These are phyloP conservation scores for Drosophila greeni DNA, from an alignment of 2,888 invertebrate species.

Conservation along the genomic window DNA sequence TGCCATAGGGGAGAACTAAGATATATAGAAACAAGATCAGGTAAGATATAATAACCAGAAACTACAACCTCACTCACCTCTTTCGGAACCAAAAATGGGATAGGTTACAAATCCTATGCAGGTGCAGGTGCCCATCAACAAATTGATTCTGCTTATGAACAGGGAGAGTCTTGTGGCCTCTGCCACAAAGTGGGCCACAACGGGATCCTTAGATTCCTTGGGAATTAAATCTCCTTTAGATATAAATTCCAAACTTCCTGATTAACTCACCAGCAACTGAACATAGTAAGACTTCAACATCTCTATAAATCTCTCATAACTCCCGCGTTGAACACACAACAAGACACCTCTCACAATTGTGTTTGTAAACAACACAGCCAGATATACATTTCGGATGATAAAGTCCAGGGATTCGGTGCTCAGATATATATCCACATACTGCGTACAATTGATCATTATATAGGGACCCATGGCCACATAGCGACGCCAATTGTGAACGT, in stretches of 20 bases:
- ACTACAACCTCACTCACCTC: conserved; percentile 55
- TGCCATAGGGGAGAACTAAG: conserved; percentile 70
- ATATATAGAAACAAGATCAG: neutral
- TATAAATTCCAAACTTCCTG: rapidly evolving
- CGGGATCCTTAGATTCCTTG: conserved; percentile 49
- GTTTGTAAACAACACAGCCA: conserved; percentile 70
- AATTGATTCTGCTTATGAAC: conserved; percentile 62
- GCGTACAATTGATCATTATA: conserved; percentile 56
- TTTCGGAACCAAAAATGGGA: conserved; percentile 64
- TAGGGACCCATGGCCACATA: conserved; percentile 67
- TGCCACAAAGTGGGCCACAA: conserved; percentile 46
- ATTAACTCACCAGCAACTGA: conserved; percentile 54
- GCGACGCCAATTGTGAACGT: conserved; percentile 73
- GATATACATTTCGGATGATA: conserved; percentile 69
- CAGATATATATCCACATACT: conserved; percentile 68
- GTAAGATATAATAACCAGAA: neutral
- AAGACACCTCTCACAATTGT: conserved; percentile 59
- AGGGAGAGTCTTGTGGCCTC: conserved; percentile 55
- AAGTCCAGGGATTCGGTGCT: conserved; percentile 65
- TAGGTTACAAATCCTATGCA: conserved; percentile 67
- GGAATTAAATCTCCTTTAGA: neutral
- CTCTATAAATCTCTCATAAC: conserved; percentile 66
- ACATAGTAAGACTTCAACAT: conserved; percentile 56
- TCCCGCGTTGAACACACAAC: conserved; percentile 55
- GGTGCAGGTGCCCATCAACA: conserved; percentile 65